These are phyloP conservation scores for Empidonax traillii DNA, from an alignment of 2,113 vertebrate genomes.

Conservation along the genomic window DNA sequence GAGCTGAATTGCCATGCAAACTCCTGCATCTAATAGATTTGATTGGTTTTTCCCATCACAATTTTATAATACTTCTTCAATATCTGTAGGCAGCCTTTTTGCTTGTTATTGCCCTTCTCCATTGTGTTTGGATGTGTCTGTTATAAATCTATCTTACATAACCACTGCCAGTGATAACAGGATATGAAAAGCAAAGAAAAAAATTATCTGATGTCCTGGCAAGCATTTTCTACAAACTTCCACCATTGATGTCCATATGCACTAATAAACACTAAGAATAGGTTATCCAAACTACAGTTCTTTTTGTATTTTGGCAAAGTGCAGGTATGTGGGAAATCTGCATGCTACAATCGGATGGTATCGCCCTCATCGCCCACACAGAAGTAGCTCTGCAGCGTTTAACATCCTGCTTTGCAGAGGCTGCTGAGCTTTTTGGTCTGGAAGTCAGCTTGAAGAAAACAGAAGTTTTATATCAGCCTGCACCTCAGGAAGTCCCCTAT, in stretches of 20 bases:
- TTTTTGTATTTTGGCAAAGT: neutral
- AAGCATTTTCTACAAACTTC: neutral
- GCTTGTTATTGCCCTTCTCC: neutral
- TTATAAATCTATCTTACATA: neutral
- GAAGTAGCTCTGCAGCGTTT: too few relatives aligned
- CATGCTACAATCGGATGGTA: neutral
- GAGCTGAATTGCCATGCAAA: neutral
- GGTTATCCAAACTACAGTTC: neutral
- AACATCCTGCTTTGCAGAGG: too few relatives aligned
- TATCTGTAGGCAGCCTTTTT: neutral
- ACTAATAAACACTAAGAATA: neutral
- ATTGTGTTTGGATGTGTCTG: neutral
- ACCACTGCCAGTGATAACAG: neutral
- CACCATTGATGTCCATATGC: neutral
- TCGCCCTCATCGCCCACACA: too few relatives aligned
- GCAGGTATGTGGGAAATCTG: neutral
- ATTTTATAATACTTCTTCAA: neutral
- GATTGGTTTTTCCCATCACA: neutral
- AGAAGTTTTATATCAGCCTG: too few relatives aligned
- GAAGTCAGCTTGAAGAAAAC: too few relatives aligned
- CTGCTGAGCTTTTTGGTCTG: too few relatives aligned
- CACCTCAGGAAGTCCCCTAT: too few relatives aligned
- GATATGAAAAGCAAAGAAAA: neutral
- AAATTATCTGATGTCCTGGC: neutral
- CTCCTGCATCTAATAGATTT: neutral